These are phyloP conservation scores for Lerista edwardsae DNA, from an alignment of 2,797 vertebrate genomes.

Conservation along the genomic window DNA sequence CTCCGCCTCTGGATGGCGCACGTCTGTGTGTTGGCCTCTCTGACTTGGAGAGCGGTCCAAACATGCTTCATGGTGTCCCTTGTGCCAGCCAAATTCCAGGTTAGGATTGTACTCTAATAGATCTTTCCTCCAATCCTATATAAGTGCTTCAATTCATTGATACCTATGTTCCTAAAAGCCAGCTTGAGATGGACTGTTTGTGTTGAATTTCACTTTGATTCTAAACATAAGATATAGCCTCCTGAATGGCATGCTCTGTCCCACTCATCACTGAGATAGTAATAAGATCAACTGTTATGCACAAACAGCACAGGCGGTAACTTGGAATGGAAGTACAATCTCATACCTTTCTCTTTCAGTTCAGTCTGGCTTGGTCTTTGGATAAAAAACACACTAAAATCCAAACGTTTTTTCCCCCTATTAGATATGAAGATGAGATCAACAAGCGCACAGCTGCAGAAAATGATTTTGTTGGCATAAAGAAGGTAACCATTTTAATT, in stretches of 20 bases:
- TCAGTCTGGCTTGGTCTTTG: background rate
- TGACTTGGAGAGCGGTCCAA: too few species aligned
- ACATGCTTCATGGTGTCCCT: too few species aligned
- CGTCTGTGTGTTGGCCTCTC: too few species aligned
- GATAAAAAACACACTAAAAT: background rate
- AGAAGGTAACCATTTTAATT: slow-evolving; percentile 78
- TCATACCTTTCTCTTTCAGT: background rate
- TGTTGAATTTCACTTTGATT: background rate
- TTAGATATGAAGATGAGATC: slow-evolving; percentile 91
- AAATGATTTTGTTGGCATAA: slow-evolving; percentile 91
- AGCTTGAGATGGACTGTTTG: background rate
- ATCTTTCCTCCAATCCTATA: background rate
- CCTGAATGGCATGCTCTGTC: background rate
- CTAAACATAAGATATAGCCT: background rate
- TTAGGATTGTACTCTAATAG: too few species aligned
- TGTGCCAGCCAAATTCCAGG: too few species aligned
- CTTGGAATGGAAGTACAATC: background rate
- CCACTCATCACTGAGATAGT: background rate
- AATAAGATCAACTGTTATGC: too few species aligned
- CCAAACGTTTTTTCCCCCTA: background rate
- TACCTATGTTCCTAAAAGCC: too few species aligned
- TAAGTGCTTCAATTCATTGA: background rate
- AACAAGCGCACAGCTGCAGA: slow-evolving; percentile 88
- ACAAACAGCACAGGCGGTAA: background rate
- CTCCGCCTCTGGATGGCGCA: too few species aligned